Evolutionary conservation across 2,888 invertebrate species (phyloP), one percentile per base, ranked within the genome.

Genomic region (Cetonia aurata): DNA sequence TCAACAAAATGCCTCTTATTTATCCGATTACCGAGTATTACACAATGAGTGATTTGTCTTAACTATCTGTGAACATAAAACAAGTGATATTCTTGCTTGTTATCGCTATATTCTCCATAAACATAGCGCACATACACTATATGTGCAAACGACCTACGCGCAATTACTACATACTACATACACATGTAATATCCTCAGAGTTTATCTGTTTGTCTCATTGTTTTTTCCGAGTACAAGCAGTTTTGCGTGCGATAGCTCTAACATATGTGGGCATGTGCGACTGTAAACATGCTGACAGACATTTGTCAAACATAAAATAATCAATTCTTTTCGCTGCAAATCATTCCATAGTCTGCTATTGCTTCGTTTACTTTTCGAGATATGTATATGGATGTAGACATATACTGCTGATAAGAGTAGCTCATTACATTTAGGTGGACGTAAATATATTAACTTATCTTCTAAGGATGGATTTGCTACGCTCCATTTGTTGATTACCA

Each of bases 151-250:
- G 42, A 42, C 44, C n/a, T 13, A 31, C 9, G 31, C 17, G 42
- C 25, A 59, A 44, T 59, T 44, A 44, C 59, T 25, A n/a, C 44
- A 44, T 44, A 44, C 59, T 25, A n/a, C 44, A 44, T 56, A 60
- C 31, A 19, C 19, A 44, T 48, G 62, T 41, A 56, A 56, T 44
- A 44, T 13, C 12, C 44, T 44, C 44, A 56, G 56, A 25, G 15
- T 50, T 62, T 62, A 62, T 62, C 62, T 62, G 62, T 15, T 50
- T 15, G 62, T 33, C 48, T 50, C 62, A 60, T 60, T 48, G 48
- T 15, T 31, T 60, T 50, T 62, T 48, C 31, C 31, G 62, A 33
- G 44, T 25, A 33, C 48, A 62, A 62, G 48, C 48, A 62, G 48
- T 62, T 50, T 33, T 33, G 48, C n/a, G 48, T 15, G 31, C 48